Base-by-base conservation (phyloP, 2,113 vertebrate species). In the Oceanodroma tethys region DNA sequence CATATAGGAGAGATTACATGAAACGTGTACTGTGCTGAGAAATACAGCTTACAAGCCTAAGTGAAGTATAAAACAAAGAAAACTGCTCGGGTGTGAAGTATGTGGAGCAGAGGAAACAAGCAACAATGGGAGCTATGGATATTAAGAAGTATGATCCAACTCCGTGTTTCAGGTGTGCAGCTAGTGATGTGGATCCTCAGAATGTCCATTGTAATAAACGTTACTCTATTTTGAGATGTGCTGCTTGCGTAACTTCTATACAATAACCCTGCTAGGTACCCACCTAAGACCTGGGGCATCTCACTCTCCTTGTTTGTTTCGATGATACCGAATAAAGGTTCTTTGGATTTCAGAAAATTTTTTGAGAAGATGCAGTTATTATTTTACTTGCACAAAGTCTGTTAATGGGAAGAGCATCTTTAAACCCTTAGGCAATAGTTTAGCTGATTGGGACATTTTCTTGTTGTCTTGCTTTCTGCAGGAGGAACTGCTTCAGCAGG, bases 251-350 rank as follows among this genome's bases (percentile, higher is more conserved):
- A 21, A 47, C 40, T 26, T 48, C 36, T 7, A 0, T 19, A 14
- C 70, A 38, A 6, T 8, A 47, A 6, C 38, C 18, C 4, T 12
- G 0, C 2, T 1, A 3, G 38, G 56, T 25, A 6, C n/a, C 63
- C 22, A 16, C 30, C n/a, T 23, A 1, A 38, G 47, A 29, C 23
- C 1, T 11, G 82, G 11, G 15, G 9, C 25, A 1, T 7, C 43
- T 65, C 62, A 2, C 36, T 25, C 4, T 34, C 11, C 52, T n/a
- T 13, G 0, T 40, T 81, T 27, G 16, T 30, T 53, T 50, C 40
- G 80, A 47, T 2, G 6, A 7, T 16, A 11, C 21, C 13, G 23
- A 63, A 5, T 20, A 43, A 86, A 72, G n/a, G 16, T 40, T 56
- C 55, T 65, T 60, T 16, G 42, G 36, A 34, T 66, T 91, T 81